Percentiles rank a stretch among this genome's conserved stretches.
These are phyloP conservation scores for Lutjanus erythropterus DNA, from an alignment of 2,113 vertebrate species.

Conservation along the genomic window DNA sequence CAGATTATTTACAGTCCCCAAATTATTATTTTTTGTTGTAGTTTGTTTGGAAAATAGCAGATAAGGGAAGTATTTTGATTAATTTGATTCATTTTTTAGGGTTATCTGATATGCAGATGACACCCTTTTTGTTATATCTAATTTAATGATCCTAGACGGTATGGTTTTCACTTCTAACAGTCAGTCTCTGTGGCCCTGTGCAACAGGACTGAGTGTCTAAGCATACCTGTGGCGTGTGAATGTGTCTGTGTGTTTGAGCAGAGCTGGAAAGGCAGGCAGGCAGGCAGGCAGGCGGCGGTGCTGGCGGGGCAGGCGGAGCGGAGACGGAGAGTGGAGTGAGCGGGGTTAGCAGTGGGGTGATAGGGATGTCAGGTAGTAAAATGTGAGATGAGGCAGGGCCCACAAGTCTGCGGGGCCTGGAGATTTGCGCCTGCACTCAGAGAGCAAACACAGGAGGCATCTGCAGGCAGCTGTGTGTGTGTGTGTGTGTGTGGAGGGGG, in stretches of 20 bases:
- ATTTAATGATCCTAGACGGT: too few species aligned
- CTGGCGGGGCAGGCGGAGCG: neutral
- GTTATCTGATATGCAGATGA: neutral
- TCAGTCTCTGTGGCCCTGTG: slow-evolving; percentile 3
- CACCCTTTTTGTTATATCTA: neutral
- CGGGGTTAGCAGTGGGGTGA: slow-evolving; percentile 77
- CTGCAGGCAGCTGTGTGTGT: slow-evolving; percentile 83
- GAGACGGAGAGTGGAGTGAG: slow-evolving; percentile 55
- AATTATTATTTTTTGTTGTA: neutral
- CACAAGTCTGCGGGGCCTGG: slow-evolving; percentile 69
- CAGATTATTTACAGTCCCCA: neutral
- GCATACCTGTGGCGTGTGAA: slow-evolving; percentile 65
- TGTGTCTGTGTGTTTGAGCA: slow-evolving; percentile 54
- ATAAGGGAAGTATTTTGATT: neutral
- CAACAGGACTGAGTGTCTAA: neutral
- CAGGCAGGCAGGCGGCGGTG: too few species aligned
- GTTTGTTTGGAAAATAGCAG: neutral
- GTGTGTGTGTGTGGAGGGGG: slow-evolving; percentile 18
- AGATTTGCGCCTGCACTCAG: slow-evolving; percentile 76
- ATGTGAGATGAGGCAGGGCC: slow-evolving; percentile 80
- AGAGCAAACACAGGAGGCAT: slow-evolving; percentile 82
- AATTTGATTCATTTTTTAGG: neutral
- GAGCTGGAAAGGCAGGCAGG: neutral
- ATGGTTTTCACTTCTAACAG: neutral
- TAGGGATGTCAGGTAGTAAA: slow-evolving; percentile 83